Base-by-base conservation (phyloP, 2,888 invertebrate genomes). In the Lycia hirtaria region DNA sequence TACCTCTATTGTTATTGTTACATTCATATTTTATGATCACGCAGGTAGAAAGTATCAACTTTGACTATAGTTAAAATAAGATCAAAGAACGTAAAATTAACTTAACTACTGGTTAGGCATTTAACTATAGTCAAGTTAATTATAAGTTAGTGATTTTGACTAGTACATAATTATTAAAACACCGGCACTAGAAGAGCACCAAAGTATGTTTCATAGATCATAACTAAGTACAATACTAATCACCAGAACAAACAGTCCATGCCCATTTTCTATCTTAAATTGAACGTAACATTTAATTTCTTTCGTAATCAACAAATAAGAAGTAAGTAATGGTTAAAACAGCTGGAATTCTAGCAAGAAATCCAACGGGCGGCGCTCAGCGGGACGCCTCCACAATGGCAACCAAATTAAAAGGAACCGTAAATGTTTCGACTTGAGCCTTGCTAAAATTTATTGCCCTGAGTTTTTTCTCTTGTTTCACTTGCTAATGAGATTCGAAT, bases 391-490 rank as follows among this genome's bases (percentile, higher is more conserved):
- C 82, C 82, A 91, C 91, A 91, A 91, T 90, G 80, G 85, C 87
- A 86, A 86, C 89, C 89, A 89, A 91, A 92, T 92, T 92, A 91
- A 91, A 92, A 88, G 87, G 80, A 88, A 88, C 88, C 88, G 88
- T 88, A 90, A 91, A 88, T 82, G 88, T 87, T 89, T 87, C 82
- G 83, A 88, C 87, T 88, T 88, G 87, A 84, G 87, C 83, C 85
- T 85, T 84, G 90, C 90, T 87, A 87, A 91, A 92, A 91, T 92
- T 92, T 91, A 91, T 92, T 87, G 80, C 86, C 79, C 68, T 66
- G 69, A 81, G 81, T 86, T 88, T 88, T 88, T 86, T 86, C 82
- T 85, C 83, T 88, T 88, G 80, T 89, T 88, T 86, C 79, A 77
- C 76, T 83, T 81, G 80, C 89, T 91, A 91, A 92, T 92, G 91